A percentile compares a stretch with the other conserved stretches of the same genome.
These are phyloP conservation scores for Mactromeris polynyma DNA, from an alignment of 2,888 invertebrate genomes.

Conservation along the genomic window DNA sequence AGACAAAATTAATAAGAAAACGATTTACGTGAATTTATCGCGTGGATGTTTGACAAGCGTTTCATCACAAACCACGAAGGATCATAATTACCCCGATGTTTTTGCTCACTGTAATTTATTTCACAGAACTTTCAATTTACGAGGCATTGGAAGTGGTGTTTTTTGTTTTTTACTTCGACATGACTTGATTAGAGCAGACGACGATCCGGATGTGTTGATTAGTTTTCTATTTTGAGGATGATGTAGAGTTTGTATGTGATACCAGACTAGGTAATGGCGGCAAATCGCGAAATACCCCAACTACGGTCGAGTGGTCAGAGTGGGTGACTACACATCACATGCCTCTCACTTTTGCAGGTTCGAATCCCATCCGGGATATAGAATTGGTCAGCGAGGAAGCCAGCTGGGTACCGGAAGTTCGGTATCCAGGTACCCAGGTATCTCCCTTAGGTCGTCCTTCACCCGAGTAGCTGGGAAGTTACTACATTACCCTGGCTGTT, in stretches of 20 bases:
- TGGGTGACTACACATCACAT: no score
- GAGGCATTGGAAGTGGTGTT: neutral
- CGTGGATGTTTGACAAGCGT: neutral
- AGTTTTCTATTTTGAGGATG: neutral
- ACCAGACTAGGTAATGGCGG: no score
- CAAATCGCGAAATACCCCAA: no score
- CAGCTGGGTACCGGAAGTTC: no score
- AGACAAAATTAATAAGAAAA: neutral
- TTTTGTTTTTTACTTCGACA: neutral
- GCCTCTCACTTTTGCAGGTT: no score
- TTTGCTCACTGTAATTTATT: neutral
- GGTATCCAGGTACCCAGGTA: no score
- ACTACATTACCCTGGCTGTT: no score
- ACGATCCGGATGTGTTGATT: neutral
- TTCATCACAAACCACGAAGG: neutral
- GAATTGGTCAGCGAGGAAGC: no score
- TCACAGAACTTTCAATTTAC: neutral
- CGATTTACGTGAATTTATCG: neutral
- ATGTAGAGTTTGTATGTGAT: neutral
- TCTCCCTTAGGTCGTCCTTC: no score
- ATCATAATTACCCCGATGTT: neutral
- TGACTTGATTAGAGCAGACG: neutral
- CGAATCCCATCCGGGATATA: no score
- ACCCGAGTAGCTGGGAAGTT: no score
- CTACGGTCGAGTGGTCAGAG: no score